phyloP scores from a whole-genome alignment of 2,113 vertebrate genomes.

The Brachirus orientalis region DNA sequence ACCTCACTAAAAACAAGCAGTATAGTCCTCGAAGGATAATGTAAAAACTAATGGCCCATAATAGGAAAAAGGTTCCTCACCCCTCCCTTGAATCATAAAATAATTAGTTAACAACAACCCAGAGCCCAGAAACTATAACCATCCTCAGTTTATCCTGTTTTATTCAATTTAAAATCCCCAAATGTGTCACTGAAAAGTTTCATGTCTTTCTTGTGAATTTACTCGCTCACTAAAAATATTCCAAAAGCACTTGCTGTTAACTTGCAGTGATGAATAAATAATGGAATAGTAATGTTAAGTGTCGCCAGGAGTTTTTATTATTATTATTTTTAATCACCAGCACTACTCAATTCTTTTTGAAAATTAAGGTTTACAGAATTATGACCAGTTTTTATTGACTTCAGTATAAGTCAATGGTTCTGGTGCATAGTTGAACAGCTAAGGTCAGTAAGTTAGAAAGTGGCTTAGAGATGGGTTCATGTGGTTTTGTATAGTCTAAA shows the following conservation, averaged over 20 bases:
- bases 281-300: no score
- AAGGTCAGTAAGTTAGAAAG: background rate
- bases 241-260: background rate
- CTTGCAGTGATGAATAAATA: no score
- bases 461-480: no score
- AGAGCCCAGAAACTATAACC: conserved; percentile 2
- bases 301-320: no score
- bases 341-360: no score
- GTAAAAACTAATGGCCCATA: background rate
- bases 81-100: background rate
- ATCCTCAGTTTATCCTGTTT: conserved; percentile 6
- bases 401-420: background rate
- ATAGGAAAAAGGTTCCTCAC: background rate
- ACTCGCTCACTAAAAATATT: conserved; percentile 1
- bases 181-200: conserved; percentile 11
- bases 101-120: background rate
- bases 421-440: background rate
- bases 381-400: background rate
- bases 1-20: no score
- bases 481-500: conserved; percentile 2
- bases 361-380: background rate
- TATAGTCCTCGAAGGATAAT: no score
- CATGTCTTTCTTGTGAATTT: conserved; percentile 4
- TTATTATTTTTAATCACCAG: no score
- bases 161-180: conserved; percentile 28